Base-by-base conservation (phyloP, 1,140 invertebrate species). In the Gerris buenoi region DNA sequence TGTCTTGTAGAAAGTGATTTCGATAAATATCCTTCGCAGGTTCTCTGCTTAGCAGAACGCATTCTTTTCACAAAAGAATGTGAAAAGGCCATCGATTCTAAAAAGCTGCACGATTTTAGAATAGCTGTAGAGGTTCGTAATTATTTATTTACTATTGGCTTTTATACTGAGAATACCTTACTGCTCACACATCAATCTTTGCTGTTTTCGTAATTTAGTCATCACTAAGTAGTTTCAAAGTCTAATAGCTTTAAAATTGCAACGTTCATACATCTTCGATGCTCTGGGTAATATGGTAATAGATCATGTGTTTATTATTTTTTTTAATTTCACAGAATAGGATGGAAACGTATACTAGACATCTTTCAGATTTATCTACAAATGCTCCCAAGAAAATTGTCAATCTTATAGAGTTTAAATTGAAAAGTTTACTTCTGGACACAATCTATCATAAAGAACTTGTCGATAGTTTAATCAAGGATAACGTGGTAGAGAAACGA, bases 21-120 rank as follows among this genome's bases (percentile, higher is more conserved):
- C 0, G 78, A 85, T 60, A 85, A 84, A 70, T 92, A 90, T 77
- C 92, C 92, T 10, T 88, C 89, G 58, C 93, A 96, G 83, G 86
- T 97, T 71, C 76, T 97, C 26, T 86, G 85, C 75, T 76, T 87
- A 23, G 78, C 81, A 2, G 82, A 85, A 68, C 83, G 81, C 67
- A 86, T 96, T 18, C 78, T 84, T 25, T 97, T 97, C 76, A 93
- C 91, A 1, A 83, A 85, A 68, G 83, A 85, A 74, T 85, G 86
- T 72, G 95, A 97, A 79, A 84, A 86, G 72, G 86, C 91, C 2
- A 89, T 97, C 68, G 75, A 75, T 1, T 78, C 79, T 60, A 84
- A 86, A 74, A 81, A 81, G 63, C 75, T 97, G 29, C 33, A 46
- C 33, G 33, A 46, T 18, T 46, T 46, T 18, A 46, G 33, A 5